Percentiles rank a stretch among this genome's conserved stretches.
phyloP scores from a whole-genome alignment of 1,140 invertebrate genomes.

The Microvelia longipes region DNA sequence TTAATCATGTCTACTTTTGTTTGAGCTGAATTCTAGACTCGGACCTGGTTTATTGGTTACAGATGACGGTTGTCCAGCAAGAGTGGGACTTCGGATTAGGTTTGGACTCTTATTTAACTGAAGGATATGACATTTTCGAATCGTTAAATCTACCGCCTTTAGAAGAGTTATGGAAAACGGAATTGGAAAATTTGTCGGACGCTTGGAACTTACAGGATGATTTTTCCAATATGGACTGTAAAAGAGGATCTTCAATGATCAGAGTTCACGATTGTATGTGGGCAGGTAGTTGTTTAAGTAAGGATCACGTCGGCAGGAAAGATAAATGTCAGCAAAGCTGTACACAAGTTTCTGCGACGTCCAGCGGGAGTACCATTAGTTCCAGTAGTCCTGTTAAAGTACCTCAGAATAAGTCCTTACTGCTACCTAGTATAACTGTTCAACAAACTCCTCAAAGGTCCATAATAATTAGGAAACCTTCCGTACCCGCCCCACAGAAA shows the following conservation, averaged over 20 bases:
- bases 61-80: not conserved
- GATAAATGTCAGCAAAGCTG: not conserved
- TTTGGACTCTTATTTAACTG: not conserved
- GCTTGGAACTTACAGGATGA: not conserved
- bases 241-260: conserved; percentile 27
- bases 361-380: not conserved
- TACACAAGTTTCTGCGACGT: not conserved
- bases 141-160: not conserved
- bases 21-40: too few species aligned
- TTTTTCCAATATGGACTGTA: not conserved
- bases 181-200: not conserved
- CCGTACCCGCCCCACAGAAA: conserved; percentile 17
- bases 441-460: conserved; percentile 2
- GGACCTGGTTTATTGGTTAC: too few species aligned
- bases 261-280: conserved; percentile 51
- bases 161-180: not conserved
- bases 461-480: conserved; percentile 20
- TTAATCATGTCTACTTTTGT: too few species aligned
- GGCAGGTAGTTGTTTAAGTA: conserved; percentile 40
- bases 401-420: not conserved
- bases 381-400: not conserved
- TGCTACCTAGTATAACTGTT: conserved; percentile 7
- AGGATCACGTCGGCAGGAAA: conserved; percentile 28
- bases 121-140: not conserved
- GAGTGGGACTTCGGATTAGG: not conserved